Evolutionary conservation across 2,797 vertebrate genomes (phyloP), one percentile per base, ranked within the genome.

Genomic region (Centropyge bicolor): DNA sequence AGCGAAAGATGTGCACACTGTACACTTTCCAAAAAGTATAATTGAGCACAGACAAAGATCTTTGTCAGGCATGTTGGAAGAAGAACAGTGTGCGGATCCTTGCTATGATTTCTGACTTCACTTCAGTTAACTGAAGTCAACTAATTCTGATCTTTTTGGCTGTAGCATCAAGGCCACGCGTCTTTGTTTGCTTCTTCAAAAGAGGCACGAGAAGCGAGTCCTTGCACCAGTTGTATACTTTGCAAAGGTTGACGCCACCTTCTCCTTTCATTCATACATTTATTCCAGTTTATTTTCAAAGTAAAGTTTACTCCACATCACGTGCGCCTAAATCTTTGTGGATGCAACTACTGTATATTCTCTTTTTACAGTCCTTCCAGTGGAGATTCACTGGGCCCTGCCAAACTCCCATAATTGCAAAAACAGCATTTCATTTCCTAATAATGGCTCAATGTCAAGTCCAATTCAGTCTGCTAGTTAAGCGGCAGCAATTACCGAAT

Each of bases 391-490:
- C 67, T 81, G 70, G 88, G 78, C 83, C 88, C 87, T 89, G 87
- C 86, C 81, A 93, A 92, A 92, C 88, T 82, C 78, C 67, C 88
- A 90, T 88, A 88, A 94, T 90, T 82, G 80, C 89, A 94, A 91
- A 91, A 95, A 93, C 92, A 94, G 91, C 92, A 91, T 90, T 94
- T 93, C 76, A 92, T 94, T 95, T 92, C 88, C 89, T 89, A 93
- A 93, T 88, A 94, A 94, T 86, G 84, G 88, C 85, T 93, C 86
- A 88, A 82, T 89, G 93, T 94, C 93, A 94, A 76, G 88, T 94
- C 82, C 88, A 94, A 92, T 95, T 93, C 88, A 86, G 83, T 94
- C 91, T 82, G 84, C 89, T 85, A 86, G 92, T 91, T 92, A 88
- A 91, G 81, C 81, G 82, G 88, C 89, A 89, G 92, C 90, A 93